phyloP scores from a whole-genome alignment of 2,113 vertebrate species.

The Albula glossodonta region DNA sequence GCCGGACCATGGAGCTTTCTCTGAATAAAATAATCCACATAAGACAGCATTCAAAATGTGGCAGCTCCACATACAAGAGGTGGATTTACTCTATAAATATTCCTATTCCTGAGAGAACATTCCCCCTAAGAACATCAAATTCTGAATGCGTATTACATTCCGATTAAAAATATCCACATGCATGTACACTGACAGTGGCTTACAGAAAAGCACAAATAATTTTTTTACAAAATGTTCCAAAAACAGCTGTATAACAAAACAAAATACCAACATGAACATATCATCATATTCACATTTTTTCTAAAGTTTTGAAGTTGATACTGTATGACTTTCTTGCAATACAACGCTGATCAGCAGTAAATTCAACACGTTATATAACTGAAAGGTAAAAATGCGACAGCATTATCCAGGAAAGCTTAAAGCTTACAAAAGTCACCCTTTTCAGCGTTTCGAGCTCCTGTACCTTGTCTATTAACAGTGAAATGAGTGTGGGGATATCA shows the following conservation, averaged over 20 bases:
- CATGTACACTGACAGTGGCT: not conserved
- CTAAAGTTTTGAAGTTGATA: too few species aligned
- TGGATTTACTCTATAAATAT: not conserved
- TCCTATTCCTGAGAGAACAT: not conserved
- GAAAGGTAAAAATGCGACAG: too few species aligned
- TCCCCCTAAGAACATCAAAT: not conserved
- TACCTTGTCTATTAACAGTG: too few species aligned
- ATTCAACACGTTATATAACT: too few species aligned
- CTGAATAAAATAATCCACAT: not conserved
- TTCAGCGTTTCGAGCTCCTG: too few species aligned
- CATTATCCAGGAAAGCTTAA: too few species aligned
- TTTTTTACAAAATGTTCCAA: not conserved
- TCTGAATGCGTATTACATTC: not conserved
- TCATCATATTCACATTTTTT: too few species aligned
- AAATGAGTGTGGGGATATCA: too few species aligned
- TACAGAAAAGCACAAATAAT: not conserved
- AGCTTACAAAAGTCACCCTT: too few species aligned
- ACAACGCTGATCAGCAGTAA: too few species aligned
- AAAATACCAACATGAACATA: not conserved
- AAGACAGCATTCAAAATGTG: not conserved
- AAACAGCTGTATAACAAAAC: not conserved
- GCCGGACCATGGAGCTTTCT: not conserved
- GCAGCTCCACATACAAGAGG: not conserved
- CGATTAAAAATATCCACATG: not conserved
- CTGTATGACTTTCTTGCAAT: too few species aligned